Percentiles rank a stretch among this genome's conserved stretches.
phyloP scores from a whole-genome alignment of 2,888 invertebrate species.

The Melieria picta region DNA sequence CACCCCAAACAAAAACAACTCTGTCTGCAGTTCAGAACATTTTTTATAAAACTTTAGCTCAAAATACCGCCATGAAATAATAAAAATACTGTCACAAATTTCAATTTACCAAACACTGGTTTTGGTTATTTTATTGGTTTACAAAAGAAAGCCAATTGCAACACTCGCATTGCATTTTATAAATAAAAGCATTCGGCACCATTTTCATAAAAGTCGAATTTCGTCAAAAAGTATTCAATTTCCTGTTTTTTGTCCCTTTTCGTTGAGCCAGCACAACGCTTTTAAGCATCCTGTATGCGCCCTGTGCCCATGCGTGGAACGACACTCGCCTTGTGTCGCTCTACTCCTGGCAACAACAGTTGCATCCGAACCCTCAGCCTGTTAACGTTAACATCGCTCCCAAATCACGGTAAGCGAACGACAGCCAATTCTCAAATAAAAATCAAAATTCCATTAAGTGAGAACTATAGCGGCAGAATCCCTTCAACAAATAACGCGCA shows the following conservation, averaged over 20 bases:
- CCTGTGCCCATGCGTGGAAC: conserved; percentile 33
- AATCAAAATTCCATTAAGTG: conserved; percentile 8
- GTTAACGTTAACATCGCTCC: conserved; percentile 43
- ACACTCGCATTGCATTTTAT: no score
- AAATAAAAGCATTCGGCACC: no score
- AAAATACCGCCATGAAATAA: no score
- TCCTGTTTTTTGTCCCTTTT: background rate
- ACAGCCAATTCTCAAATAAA: background rate
- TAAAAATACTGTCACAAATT: no score
- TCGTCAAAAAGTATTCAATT: no score
- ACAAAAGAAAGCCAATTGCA: no score
- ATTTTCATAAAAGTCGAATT: no score
- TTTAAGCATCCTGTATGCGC: conserved; percentile 39
- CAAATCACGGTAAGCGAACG: conserved; percentile 49
- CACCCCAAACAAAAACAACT: no score
- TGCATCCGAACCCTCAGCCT: conserved; percentile 60
- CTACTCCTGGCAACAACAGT: conserved; percentile 51
- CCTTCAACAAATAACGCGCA: conserved; percentile 13
- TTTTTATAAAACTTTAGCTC: no score
- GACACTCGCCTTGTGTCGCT: conserved; percentile 52
- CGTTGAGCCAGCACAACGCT: background rate
- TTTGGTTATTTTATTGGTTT: no score
- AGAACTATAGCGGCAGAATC: conserved; percentile 13
- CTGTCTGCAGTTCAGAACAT: no score
- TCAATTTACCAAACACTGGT: no score